Base-by-base conservation (phyloP, 2,888 invertebrate genomes). In the Epistrophe eligans region DNA sequence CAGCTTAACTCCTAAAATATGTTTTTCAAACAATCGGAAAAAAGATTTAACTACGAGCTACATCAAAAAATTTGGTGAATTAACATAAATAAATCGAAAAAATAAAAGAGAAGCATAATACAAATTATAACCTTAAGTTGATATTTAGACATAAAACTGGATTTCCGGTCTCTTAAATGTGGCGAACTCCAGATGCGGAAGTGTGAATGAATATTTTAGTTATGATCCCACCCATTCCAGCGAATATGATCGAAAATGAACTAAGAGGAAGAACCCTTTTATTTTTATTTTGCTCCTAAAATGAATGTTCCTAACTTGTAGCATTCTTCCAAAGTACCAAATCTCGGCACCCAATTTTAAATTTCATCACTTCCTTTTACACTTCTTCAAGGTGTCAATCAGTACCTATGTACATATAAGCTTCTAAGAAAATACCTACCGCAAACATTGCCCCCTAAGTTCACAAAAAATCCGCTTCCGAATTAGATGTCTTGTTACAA, bases 401-500 rank as follows among this genome's bases (percentile, higher is more conserved):
- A 70, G 8, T 24, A 24, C 24, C 24, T 55, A n/a, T n/a, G n/a
- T n/a, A n/a, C n/a, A n/a, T n/a, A n/a, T n/a, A 40, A 24, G 40
- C n/a, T 70, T 55, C 38, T 0, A 24, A 15, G 7, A 55, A 70
- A 40, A 40, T 40, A 55, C 40, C 40, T 55, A 40, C 52, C 55
- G 40, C 40, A 40, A 17, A 28, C 40, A 55, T 55, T 70, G 24
- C 38, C 28, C 70, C 50, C 50, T 35, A 19, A 67, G 35, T 50
- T 50, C 43, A 24, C 24, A 24, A 24, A 24, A 24, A 24, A 24
- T 17, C 35, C 17, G 38, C 15, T 10, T 24, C 19, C 38, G 8
- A 17, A 28, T 13, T 2, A 45, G 13, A 55, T 19, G 66, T 45
- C 77, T 76, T 64, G 66, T 79, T 76, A 73, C 35, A 70, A 64